phyloP scores from a whole-genome alignment of 2,113 vertebrate genomes.

The Chiloscyllium plagiosum region DNA sequence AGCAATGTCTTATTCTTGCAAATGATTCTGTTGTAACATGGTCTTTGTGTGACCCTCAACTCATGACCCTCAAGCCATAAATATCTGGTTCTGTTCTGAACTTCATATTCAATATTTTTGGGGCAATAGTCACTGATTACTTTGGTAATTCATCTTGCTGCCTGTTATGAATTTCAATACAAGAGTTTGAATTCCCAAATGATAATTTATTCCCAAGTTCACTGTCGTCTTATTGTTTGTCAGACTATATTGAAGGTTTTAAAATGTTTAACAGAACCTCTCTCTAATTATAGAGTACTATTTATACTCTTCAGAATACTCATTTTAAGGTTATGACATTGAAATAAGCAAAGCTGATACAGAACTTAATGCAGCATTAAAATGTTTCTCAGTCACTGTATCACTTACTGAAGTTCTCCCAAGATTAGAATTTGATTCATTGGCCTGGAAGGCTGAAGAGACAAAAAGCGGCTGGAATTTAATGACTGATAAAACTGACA shows the following conservation, averaged over 20 bases:
- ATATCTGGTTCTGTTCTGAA: neutral
- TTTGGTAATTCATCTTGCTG: neutral
- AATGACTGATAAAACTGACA: neutral
- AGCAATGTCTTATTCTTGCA: neutral
- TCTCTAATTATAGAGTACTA: neutral
- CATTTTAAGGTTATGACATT: neutral
- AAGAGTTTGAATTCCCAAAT: neutral
- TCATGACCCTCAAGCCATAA: neutral
- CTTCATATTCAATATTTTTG: neutral
- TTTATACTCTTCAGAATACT: neutral
- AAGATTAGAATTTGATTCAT: neutral
- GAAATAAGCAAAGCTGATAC: neutral
- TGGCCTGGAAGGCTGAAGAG: neutral
- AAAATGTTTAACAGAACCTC: neutral
- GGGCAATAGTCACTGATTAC: neutral
- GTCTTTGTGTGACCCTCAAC: neutral
- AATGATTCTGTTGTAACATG: neutral
- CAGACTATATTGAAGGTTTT: neutral
- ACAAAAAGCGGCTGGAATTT: neutral
- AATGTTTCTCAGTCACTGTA: neutral
- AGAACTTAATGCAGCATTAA: neutral
- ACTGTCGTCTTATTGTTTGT: neutral
- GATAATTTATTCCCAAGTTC: neutral
- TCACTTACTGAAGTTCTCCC: neutral
- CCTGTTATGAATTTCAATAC: neutral